phyloP scores from a whole-genome alignment of 2,888 invertebrate genomes.

The Lasioglossum calceatum region DNA sequence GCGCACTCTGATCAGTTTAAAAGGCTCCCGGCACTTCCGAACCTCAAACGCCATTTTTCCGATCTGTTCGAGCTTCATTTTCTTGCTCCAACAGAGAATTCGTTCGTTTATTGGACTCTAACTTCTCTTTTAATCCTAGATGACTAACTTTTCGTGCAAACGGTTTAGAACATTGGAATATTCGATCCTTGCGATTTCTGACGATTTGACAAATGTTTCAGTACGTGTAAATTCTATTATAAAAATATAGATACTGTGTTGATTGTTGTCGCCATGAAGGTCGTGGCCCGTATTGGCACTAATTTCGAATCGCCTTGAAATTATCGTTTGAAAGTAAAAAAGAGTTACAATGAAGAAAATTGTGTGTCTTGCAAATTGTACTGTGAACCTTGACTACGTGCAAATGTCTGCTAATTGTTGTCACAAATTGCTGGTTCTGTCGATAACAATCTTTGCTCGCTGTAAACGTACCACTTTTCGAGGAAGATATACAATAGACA shows the following conservation, averaged over 20 bases:
- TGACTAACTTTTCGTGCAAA: neutral
- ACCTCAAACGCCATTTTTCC: slow-evolving; percentile 2
- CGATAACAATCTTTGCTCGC: neutral
- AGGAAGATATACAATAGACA: neutral
- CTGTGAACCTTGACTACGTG: neutral
- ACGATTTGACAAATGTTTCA: too few species aligned
- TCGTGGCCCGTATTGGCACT: too few species aligned
- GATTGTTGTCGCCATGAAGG: neutral
- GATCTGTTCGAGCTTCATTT: neutral
- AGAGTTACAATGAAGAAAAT: too few species aligned
- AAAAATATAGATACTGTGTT: neutral
- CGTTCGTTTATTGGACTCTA: neutral
- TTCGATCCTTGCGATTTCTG: too few species aligned
- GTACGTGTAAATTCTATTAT: neutral
- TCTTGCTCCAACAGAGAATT: neutral
- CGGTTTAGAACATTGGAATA: neutral
- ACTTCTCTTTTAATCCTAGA: neutral
- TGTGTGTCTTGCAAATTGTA: neutral
- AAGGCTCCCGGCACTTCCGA: slow-evolving; percentile 8
- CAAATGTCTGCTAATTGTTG: neutral
- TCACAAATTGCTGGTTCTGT: neutral
- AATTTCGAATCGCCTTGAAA: neutral
- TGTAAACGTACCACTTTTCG: neutral
- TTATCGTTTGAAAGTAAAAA: neutral
- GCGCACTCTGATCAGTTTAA: slow-evolving; percentile 18